Evolutionary conservation across 2,797 vertebrate species (phyloP).

Genomic region (Melanotaenia parkinsoni): DNA sequence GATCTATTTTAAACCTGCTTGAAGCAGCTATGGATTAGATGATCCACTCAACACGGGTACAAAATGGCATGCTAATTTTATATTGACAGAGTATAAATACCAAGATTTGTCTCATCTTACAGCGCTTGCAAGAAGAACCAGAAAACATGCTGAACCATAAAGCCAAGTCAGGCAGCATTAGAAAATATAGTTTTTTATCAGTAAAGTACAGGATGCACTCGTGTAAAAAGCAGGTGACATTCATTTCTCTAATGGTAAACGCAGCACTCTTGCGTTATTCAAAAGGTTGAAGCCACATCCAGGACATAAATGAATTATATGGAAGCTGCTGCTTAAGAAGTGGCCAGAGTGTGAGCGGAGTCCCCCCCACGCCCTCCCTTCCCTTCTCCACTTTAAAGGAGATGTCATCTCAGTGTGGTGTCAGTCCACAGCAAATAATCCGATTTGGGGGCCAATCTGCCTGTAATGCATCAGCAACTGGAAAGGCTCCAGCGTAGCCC

Average conservation of each 20-base stretch:
- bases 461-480: constrained; percentile 84
- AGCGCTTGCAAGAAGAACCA: constrained; percentile 4
- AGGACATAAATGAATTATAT: constrained; percentile 80
- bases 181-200: constrained; percentile 60
- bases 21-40: constrained; percentile 67
- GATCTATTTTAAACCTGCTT: constrained; percentile 75
- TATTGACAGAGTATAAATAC: constrained; percentile 69
- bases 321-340: constrained; percentile 78
- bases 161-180: constrained; percentile 34
- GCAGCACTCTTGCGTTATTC: constrained; percentile 75
- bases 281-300: constrained; percentile 77
- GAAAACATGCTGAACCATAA: not conserved
- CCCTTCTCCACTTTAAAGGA: constrained; percentile 81
- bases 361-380: constrained; percentile 59
- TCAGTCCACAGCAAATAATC: constrained; percentile 85
- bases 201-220: constrained; percentile 61
- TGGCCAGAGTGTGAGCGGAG: constrained; percentile 79
- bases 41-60: constrained; percentile 55
- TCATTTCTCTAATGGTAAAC: constrained; percentile 83
- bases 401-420: constrained; percentile 84
- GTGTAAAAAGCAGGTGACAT: constrained; percentile 73
- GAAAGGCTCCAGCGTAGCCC: constrained; percentile 72
- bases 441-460: constrained; percentile 84
- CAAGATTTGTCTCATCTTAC: constrained; percentile 50
- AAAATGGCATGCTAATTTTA: constrained; percentile 72